These are phyloP conservation scores for Himalopsyche kuldschensis DNA, from an alignment of 2,888 invertebrate genomes.

Conservation along the genomic window DNA sequence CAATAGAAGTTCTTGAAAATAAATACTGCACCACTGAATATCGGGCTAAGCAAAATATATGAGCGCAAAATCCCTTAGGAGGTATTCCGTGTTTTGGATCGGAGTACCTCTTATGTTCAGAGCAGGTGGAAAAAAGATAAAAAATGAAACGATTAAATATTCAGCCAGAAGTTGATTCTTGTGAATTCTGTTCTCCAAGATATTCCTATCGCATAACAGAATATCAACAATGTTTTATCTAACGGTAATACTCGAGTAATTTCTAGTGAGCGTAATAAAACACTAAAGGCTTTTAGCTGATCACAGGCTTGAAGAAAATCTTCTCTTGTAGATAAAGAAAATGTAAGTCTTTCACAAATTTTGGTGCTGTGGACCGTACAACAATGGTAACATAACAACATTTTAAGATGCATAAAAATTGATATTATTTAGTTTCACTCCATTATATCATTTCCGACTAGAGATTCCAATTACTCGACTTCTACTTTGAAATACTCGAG, in stretches of 20 bases:
- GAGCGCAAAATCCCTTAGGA: not conserved
- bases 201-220: not conserved
- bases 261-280: not conserved
- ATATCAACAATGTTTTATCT: not conserved
- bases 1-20: not conserved
- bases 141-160: not conserved
- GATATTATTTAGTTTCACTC: too few species aligned
- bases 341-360: too few species aligned
- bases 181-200: not conserved
- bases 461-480: too few species aligned
- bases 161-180: not conserved
- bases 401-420: too few species aligned
- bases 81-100: not conserved
- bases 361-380: too few species aligned
- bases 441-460: too few species aligned
- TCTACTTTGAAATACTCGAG: too few species aligned
- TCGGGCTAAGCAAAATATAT: not conserved
- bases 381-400: too few species aligned
- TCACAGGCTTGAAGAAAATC: not conserved
- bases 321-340: not conserved
- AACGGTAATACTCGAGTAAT: not conserved
- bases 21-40: not conserved
- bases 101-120: not conserved
- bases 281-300: not conserved
- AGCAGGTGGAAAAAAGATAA: not conserved